These are phyloP conservation scores for Petrocephalus schoutedeni DNA, from an alignment of 2,797 vertebrate genomes.

Conservation along the genomic window DNA sequence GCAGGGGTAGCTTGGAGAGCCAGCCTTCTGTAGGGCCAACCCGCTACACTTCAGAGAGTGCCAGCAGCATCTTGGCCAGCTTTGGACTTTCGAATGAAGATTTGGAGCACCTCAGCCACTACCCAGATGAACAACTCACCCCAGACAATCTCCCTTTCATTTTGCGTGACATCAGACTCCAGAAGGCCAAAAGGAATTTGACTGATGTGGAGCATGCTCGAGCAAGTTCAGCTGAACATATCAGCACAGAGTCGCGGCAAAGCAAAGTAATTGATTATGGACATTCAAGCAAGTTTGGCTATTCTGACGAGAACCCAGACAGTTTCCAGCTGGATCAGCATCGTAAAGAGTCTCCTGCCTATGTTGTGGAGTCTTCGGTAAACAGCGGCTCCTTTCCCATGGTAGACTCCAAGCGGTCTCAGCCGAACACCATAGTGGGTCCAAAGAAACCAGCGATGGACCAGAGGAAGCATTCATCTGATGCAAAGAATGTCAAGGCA, in stretches of 20 bases:
- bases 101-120: slow-evolving; percentile 82
- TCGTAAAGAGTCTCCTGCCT: slow-evolving; percentile 50
- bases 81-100: slow-evolving; percentile 92
- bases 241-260: slow-evolving; percentile 45
- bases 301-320: slow-evolving; percentile 49
- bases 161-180: slow-evolving; percentile 77
- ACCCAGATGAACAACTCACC: slow-evolving; percentile 85
- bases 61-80: slow-evolving; percentile 80
- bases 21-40: slow-evolving; percentile 37
- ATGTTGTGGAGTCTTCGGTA: slow-evolving; percentile 45
- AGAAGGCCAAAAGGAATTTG: slow-evolving; percentile 67
- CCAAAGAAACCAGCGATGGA: slow-evolving; percentile 42
- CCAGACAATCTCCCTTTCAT: slow-evolving; percentile 87
- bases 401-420: not conserved
- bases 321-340: slow-evolving; percentile 32
- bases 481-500: slow-evolving; percentile 33
- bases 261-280: slow-evolving; percentile 90
- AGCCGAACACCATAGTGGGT: slow-evolving; percentile 31
- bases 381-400: not conserved
- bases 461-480: slow-evolving; percentile 29
- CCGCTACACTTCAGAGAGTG: slow-evolving; percentile 81
- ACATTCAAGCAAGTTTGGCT: slow-evolving; percentile 79
- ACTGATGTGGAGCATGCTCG: slow-evolving; percentile 31
- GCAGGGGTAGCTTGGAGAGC: slow-evolving; percentile 24
- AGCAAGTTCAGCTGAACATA: slow-evolving; percentile 30